phyloP scores from a whole-genome alignment of 1,140 invertebrate genomes.

The Trinorchestia longiramus region DNA sequence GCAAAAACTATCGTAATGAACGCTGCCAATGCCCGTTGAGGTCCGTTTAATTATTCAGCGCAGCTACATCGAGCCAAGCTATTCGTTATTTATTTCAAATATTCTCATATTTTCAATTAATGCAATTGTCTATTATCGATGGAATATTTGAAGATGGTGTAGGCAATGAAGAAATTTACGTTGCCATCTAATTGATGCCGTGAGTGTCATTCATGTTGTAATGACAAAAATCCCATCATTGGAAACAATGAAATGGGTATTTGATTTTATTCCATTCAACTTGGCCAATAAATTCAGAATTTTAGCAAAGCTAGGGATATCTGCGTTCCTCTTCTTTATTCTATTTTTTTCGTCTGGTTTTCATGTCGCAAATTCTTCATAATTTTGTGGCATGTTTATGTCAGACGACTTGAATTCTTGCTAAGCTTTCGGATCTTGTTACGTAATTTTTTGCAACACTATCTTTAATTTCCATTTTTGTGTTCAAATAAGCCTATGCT shows the following conservation, averaged over 20 bases:
- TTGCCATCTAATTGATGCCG: too few relatives aligned
- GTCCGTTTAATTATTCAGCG: not conserved
- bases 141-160: too few relatives aligned
- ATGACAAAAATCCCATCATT: too few relatives aligned
- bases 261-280: too few relatives aligned
- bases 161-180: too few relatives aligned
- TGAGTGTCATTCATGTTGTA: too few relatives aligned
- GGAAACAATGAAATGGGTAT: not conserved
- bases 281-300: too few relatives aligned
- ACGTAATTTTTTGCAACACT: not conserved
- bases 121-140: not conserved
- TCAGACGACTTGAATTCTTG: not conserved
- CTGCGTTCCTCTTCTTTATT: not conserved
- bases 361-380: not conserved
- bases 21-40: not conserved
- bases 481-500: not conserved
- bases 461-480: not conserved
- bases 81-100: not conserved
- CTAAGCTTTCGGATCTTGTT: not conserved
- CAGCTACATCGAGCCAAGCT: not conserved
- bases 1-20: not conserved
- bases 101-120: not conserved
- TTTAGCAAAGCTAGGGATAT: too few relatives aligned
- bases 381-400: not conserved
- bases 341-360: not conserved